Evolutionary conservation across 2,888 invertebrate species (phyloP).

Genomic region (Gryllus longicercus): DNA sequence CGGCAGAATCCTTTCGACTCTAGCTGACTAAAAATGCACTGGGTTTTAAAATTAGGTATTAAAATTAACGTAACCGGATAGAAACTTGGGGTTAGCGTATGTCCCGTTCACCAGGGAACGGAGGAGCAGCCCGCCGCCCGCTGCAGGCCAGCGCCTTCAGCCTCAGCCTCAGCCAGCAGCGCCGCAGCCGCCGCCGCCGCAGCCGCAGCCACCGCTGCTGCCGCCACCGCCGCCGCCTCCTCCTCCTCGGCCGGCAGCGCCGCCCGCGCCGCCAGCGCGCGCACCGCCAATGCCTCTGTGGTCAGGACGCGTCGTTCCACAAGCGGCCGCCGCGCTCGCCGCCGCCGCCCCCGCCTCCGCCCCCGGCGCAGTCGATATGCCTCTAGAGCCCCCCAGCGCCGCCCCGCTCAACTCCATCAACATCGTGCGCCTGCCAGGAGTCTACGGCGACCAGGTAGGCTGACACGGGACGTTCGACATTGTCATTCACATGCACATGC

Average conservation of each 20-base stretch:
- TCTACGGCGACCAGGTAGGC: not conserved
- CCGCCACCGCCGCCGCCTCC: not conserved
- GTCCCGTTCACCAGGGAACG: not conserved
- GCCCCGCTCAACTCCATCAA: not conserved
- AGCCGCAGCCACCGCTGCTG: not conserved
- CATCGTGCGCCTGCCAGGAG: not conserved
- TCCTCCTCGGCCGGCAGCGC: not conserved
- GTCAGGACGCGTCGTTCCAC: not conserved
- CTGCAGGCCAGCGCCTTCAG: not conserved
- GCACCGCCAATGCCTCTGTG: not conserved
- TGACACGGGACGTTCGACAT: too few relatives aligned
- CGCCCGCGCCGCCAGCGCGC: not conserved
- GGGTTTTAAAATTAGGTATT: not conserved
- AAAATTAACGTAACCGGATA: not conserved
- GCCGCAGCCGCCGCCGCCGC: not conserved
- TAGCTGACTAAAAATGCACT: not conserved
- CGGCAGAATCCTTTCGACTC: conserved; percentile 1
- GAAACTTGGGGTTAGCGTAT: not conserved
- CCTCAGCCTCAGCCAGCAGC: not conserved
- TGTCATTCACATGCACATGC: too few relatives aligned
- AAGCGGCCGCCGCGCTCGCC: not conserved
- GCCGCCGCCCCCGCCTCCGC: not conserved
- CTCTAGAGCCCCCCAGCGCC: not conserved
- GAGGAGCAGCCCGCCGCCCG: not conserved
- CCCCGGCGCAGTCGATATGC: not conserved